Conservation (phyloP, 1,140 invertebrate genomes). For the Amyelois transitella region DNA sequence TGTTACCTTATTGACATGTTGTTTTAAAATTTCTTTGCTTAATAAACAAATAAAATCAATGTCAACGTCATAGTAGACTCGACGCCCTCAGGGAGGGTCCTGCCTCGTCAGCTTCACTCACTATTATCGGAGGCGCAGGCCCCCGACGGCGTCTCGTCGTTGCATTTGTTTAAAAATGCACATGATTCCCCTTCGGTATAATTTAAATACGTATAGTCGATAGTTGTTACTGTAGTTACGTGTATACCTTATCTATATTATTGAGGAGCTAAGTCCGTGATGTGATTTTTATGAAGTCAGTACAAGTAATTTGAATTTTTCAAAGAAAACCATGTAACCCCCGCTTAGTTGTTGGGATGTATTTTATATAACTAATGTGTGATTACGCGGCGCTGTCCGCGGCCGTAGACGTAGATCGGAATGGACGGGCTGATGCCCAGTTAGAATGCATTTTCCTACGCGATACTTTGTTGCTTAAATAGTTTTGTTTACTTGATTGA, state of each 20-base stretch:
- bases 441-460: constrained; percentile 33
- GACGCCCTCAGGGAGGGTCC: neutral
- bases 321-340: constrained; percentile 43
- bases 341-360: constrained; percentile 41
- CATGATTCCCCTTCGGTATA: constrained; percentile 47
- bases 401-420: neutral
- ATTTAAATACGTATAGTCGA: constrained; percentile 28
- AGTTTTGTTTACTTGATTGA: constrained; percentile 38
- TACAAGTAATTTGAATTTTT: constrained; percentile 51
- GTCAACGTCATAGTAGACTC: neutral
- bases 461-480: constrained; percentile 46
- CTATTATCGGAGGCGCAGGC: constrained; percentile 35
- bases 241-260: constrained; percentile 7
- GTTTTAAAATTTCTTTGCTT: too few relatives aligned
- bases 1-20: too few relatives aligned
- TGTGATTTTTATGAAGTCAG: constrained; percentile 51
- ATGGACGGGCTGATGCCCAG: constrained; percentile 21
- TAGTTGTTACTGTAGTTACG: constrained; percentile 25
- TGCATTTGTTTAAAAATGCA: constrained; percentile 69
- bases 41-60: too few relatives aligned
- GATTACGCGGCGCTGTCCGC: constrained; percentile 16
- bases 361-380: constrained; percentile 31
- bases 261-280: constrained; percentile 30
- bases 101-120: constrained; percentile 45
- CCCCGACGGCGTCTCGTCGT: constrained; percentile 38